These are phyloP conservation scores for Yponomeuta evonymella DNA, from an alignment of 2,888 invertebrate genomes.

Conservation along the genomic window DNA sequence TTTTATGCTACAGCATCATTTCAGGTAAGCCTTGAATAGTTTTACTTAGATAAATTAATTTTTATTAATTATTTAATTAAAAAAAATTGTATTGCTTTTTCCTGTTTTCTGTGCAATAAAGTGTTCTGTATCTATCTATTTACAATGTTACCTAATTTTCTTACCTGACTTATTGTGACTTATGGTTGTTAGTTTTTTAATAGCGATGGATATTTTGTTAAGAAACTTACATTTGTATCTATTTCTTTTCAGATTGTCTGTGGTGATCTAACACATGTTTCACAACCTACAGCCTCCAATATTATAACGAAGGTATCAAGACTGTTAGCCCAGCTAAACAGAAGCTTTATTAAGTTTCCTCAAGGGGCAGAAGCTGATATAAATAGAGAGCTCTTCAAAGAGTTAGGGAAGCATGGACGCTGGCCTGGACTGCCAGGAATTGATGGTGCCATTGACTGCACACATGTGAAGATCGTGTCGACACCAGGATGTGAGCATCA, in stretches of 20 bases:
- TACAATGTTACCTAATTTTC: background rate
- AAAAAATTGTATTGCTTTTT: background rate
- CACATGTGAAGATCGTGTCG: conserved; percentile 19
- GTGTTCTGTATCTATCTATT: no score
- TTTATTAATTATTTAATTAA: background rate
- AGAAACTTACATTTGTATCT: background rate
- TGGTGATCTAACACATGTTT: conserved; percentile 4
- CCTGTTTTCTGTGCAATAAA: no score
- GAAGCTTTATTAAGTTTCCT: no score
- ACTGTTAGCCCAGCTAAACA: no score
- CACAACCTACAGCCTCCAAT: background rate
- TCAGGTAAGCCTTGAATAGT: background rate
- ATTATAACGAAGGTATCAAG: no score
- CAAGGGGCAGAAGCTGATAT: no score
- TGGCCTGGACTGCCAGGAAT: conserved; percentile 11
- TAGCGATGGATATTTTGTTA: no score
- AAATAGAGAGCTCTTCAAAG: no score
- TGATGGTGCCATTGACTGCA: conserved; percentile 12
- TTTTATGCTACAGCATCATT: conserved; percentile 5
- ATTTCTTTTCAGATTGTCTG: conserved; percentile 10
- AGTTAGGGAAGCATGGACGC: no score
- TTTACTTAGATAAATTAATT: background rate
- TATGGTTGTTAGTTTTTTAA: background rate
- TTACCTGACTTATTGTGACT: background rate
- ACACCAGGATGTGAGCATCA: conserved; percentile 20